phyloP scores from a whole-genome alignment of 2,888 invertebrate genomes.

The Rhaphigaster nebulosa region DNA sequence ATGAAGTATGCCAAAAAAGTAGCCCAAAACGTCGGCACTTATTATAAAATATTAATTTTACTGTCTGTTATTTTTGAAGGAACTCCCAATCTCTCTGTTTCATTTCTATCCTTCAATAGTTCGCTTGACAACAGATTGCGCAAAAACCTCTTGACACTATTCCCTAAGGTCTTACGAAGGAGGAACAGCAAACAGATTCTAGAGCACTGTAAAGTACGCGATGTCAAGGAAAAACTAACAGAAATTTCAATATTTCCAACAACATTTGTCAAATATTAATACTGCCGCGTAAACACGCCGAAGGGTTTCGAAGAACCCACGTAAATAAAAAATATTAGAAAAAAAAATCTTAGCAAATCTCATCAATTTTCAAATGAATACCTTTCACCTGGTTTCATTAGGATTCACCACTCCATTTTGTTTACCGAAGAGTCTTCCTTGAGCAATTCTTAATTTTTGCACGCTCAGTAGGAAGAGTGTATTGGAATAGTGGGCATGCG shows the following conservation, averaged over 20 bases:
- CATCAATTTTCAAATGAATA: constrained; percentile 26
- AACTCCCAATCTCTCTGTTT: too few species aligned
- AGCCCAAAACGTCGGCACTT: too few species aligned
- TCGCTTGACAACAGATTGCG: background rate
- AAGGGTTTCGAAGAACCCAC: background rate
- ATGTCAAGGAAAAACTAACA: constrained; percentile 26
- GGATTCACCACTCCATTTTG: background rate
- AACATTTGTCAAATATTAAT: constrained; percentile 31
- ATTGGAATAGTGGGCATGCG: background rate
- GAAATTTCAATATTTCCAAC: constrained; percentile 25
- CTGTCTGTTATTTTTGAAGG: too few species aligned
- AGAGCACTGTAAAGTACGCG: background rate
- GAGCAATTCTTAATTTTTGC: background rate
- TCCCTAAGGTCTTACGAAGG: constrained; percentile 22
- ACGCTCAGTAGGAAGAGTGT: background rate
- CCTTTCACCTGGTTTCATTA: background rate
- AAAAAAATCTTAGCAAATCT: background rate
- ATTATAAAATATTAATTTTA: too few species aligned
- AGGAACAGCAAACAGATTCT: background rate
- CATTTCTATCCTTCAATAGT: background rate
- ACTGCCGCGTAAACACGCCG: background rate
- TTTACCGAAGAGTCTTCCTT: background rate
- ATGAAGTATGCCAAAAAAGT: too few species aligned
- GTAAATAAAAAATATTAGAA: background rate
- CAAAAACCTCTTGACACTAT: background rate